Evolutionary conservation across 2,113 vertebrate species (phyloP), one percentile per base, ranked within the genome.

Genomic region (Oncorhynchus nerka): DNA sequence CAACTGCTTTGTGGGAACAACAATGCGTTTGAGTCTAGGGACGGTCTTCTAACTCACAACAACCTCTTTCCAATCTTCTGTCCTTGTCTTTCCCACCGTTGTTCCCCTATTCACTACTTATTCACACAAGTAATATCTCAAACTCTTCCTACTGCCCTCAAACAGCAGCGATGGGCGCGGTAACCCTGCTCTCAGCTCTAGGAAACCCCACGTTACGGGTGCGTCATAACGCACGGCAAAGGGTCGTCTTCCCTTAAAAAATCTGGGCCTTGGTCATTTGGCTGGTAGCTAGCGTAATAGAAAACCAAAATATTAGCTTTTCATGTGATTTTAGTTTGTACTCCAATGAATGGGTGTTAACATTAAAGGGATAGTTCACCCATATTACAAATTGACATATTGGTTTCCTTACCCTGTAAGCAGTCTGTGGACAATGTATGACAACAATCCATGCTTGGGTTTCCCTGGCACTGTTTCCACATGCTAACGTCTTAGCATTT

Each of bases 101-200:
- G 88, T 88, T 87, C 88, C 87, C 87, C 88, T 86, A 85, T 83
- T 86, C 85, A 87, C 84, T 86, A 87, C 89, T 39, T 87, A 87
- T 88, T 90, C 91, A 87, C 85, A 78, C 90, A 88, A 84, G 86
- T 85, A 45, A 45, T 45, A 80, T 86, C 87, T 94, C 92, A 92
- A 79, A 88, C 84, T 86, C 91, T 84, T 93, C 92, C 92, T 93
- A 84, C 91, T 90, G 93, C 93, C 94, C 93, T 94, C 91, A 92
- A 92, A 92, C 93, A 92, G 93, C 91, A 92, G 91, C 93, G 93
- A 94, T 94, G 94, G 94, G 94, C 93, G 94, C 94, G 93, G 87
- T 93, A 93, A 93, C 94, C 94, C 93, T 94, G 94, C 92, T 90
- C 87, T 92, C 84, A 80, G 89, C 86, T 84, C 88, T 84, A 90